Evolutionary conservation across 2,888 invertebrate species (phyloP), one percentile per base, ranked within the genome.

Genomic region (Himalopsyche tibetana): DNA sequence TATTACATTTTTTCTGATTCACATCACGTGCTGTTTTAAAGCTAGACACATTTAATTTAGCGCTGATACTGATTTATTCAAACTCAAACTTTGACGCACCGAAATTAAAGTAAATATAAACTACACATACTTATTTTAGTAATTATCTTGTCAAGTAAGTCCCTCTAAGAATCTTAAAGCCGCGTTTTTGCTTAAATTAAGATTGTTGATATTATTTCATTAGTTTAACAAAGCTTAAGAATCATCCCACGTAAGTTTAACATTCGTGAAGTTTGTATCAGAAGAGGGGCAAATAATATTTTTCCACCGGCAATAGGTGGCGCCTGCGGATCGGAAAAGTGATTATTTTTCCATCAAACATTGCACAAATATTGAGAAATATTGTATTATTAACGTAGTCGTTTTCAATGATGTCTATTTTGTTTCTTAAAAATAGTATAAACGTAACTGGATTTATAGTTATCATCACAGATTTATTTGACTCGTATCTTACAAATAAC

Each of bases 1-100:
- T 80, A 55, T 55, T 74, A 19, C n/a, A 80, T 84, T 84, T 84
- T 84, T 55, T 81, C 80, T 40, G n/a, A 36, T 36, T 40, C 36
- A 80, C 80, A 79, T 15, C 38, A 4, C 79, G 28, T 19, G 8
- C 19, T 28, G 2, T 63, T 3, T 63, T 63, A 51, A 51, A 51
- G 15, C 12, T 2, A 15, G 15, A 4, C 51, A 51, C 4, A 15
- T 51, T 12, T 15, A 12, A 51, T 51, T 15, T 51, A 5, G 15
- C 51, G 51, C 51, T 15, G 5, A 12, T 15, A 45, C 8, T 9
- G 4, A 51, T 12, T 15, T 15, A 15, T 51, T 15, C 12, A 51
- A 51, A 0, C 5, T 12, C 4, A 51, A 51, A 15, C 15, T 0
- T 15, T 4, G 4, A 15, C 51, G 3, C 4, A 51, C 15, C 3